phyloP scores from a whole-genome alignment of 2,797 vertebrate genomes.

The Microctenopoma steveboyesi region DNA sequence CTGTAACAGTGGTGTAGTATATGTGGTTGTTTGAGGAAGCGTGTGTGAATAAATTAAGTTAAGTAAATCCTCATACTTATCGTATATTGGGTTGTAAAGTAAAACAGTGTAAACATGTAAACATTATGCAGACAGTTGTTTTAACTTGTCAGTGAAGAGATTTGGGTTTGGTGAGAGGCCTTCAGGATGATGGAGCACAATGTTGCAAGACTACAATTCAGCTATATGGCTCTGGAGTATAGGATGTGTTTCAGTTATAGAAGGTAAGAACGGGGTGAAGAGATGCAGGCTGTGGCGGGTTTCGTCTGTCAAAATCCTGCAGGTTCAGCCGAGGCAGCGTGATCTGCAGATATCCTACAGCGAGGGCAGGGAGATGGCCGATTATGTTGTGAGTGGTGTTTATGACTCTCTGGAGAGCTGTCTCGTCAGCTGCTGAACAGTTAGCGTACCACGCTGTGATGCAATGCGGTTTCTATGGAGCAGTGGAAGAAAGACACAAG shows the following conservation, averaged over 20 bases:
- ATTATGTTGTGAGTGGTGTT: slow-evolving; percentile 13
- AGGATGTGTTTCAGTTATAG: background rate
- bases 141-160: too few relatives aligned
- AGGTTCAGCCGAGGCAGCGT: slow-evolving; percentile 1
- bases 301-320: background rate
- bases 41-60: too few relatives aligned
- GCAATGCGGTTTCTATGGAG: background rate
- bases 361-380: background rate
- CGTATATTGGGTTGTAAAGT: too few relatives aligned
- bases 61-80: too few relatives aligned
- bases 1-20: too few relatives aligned
- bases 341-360: slow-evolving; percentile 4
- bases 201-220: background rate
- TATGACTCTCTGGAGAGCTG: slow-evolving; percentile 1
- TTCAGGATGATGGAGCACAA: too few relatives aligned
- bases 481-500: background rate
- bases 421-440: background rate
- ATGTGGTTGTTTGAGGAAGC: too few relatives aligned
- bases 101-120: too few relatives aligned
- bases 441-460: background rate
- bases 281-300: background rate
- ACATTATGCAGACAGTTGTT: too few relatives aligned
- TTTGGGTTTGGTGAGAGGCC: too few relatives aligned
- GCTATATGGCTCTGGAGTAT: background rate
- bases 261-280: background rate